Conservation (phyloP, 2,888 invertebrate genomes). For the Diabrotica balteata region DNA sequence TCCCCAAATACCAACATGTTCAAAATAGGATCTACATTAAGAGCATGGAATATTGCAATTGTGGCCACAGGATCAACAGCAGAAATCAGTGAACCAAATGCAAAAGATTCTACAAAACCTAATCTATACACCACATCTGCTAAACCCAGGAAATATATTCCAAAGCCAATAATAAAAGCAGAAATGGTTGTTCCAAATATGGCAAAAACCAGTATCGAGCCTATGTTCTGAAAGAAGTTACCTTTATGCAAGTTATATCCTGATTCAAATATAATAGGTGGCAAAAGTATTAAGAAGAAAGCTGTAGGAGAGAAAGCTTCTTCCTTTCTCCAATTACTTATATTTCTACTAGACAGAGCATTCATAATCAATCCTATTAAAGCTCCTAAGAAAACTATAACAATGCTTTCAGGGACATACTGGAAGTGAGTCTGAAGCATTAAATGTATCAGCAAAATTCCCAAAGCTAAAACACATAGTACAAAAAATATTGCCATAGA, state of each 20-base stretch:
- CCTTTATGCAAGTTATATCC: conserved; percentile 99
- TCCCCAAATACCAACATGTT: conserved; percentile 99
- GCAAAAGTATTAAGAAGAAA: conserved; percentile 94
- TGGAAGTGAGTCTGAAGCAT: conserved; percentile 96
- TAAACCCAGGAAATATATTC: conserved; percentile 91
- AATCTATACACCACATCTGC: conserved; percentile 91
- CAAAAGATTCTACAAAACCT: conserved; percentile 96
- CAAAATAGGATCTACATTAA: conserved; percentile 95
- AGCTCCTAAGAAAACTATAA: conserved; percentile 94
- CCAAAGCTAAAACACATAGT: conserved; percentile 90
- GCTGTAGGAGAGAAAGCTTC: conserved; percentile 98
- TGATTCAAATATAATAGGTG: conserved; percentile 99
- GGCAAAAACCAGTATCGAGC: conserved; percentile 97
- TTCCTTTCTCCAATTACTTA: conserved; percentile 95
- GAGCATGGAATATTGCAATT: conserved; percentile 96
- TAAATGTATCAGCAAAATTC: conserved; percentile 92
- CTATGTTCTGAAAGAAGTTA: conserved; percentile 95
- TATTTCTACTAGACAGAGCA: conserved; percentile 85
- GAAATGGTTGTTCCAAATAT: conserved; percentile 97
- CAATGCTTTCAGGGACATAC: conserved; percentile 97
- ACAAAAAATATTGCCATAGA: conserved; percentile 99
- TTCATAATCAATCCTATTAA: conserved; percentile 91
- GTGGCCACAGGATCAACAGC: conserved; percentile 99
- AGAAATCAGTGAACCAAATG: conserved; percentile 97
- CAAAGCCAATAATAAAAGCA: conserved; percentile 95